Base-by-base conservation (phyloP, 2,113 vertebrate species). In the Erythrocercus mccallii region DNA sequence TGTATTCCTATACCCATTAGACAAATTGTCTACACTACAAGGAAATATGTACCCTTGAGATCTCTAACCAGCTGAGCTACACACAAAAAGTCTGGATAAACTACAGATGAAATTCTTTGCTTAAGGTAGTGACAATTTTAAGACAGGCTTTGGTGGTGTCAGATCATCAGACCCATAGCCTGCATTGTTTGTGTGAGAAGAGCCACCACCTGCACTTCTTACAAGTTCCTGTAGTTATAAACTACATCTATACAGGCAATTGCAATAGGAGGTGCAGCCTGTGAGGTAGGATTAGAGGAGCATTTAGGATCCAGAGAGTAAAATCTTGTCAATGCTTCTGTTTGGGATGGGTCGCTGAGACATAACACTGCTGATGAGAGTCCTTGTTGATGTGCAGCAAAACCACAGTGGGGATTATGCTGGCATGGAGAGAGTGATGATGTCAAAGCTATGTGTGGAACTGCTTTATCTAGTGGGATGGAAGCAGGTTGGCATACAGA, bases 331-430 rank as follows among this genome's bases (percentile, higher is more conserved):
- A 53, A 3, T 48, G 31, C 5, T 71, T 47, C 47, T 57, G 8
- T 3, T 6, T 31, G 44, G 19, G 31, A 21, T 27, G 33, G 4
- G n/a, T 54, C 1, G 21, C 66, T 62, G 66, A 79, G 60, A 66
- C 0, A 0, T 30, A 44, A 42, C 12, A 30, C 3, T 15, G 17
- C 10, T 0, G 0, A 9, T 0, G 0, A 37, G 6, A 38, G 23
- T 9, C 21, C 14, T 80, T 68, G 15, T 18, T 76, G 66, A 27
- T 3, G 5, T 68, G 22, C 51, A 66, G 16, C 25, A 69, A 77
- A 81, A 58, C 13, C 12, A 13, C 6, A 2, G 18, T 42, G 61
- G 28, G 30, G 27, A 30, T 47, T 72, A 6, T 30, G 30, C 27
- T 73, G 66, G 15, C 25, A 47, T 44, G 31, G 31, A 86, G 30